These are phyloP conservation scores for Salticus scenicus DNA, from an alignment of 2,888 invertebrate genomes.

Conservation along the genomic window DNA sequence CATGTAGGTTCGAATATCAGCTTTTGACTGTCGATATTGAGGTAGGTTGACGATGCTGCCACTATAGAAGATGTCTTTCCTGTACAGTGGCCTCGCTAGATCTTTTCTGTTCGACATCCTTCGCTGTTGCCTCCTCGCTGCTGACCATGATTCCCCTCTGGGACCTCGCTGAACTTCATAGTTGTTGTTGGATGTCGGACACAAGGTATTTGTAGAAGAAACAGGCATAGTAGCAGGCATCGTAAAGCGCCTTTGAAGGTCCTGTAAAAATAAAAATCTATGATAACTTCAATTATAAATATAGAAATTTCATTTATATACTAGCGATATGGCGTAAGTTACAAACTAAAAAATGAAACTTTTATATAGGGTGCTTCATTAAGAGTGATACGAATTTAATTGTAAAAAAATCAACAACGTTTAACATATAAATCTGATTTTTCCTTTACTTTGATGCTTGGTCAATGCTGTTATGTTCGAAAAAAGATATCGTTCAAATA, in stretches of 20 bases:
- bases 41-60: constrained; percentile 82
- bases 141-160: constrained; percentile 48
- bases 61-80: constrained; percentile 92
- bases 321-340: too few species aligned
- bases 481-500: too few species aligned
- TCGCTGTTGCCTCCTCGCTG: constrained; percentile 24
- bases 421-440: too few species aligned
- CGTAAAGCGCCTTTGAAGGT: constrained; percentile 76
- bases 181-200: constrained; percentile 73
- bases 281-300: too few species aligned
- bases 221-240: constrained; percentile 75
- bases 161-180: constrained; percentile 77
- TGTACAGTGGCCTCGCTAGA: constrained; percentile 89
- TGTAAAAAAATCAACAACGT: too few species aligned
- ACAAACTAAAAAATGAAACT: too few species aligned
- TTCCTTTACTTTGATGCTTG: too few species aligned
- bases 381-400: too few species aligned
- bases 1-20: constrained; percentile 90
- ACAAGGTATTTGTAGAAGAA: constrained; percentile 16
- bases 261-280: constrained; percentile 23
- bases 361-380: too few species aligned
- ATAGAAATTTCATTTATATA: too few species aligned
- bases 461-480: too few species aligned
- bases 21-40: constrained; percentile 84
- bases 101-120: constrained; percentile 76